Conservation (phyloP, 2,797 vertebrate genomes). For the Fundulus diaphanus region DNA sequence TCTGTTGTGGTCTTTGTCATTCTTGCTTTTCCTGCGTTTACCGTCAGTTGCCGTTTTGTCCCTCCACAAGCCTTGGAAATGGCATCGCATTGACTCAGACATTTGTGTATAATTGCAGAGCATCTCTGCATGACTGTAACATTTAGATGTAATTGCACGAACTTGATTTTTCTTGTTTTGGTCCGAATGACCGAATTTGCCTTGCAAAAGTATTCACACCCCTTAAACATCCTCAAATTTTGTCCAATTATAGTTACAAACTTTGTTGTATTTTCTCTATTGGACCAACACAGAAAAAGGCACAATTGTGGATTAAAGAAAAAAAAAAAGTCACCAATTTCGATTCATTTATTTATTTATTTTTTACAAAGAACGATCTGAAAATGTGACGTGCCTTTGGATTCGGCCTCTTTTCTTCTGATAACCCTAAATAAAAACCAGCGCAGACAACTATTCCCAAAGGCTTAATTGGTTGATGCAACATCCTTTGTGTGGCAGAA, state of each 20-base stretch:
- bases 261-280: neutral
- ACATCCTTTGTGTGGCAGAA: neutral
- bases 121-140: conserved; percentile 38
- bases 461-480: too few relatives aligned
- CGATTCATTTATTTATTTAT: too few relatives aligned
- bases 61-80: conserved; percentile 28
- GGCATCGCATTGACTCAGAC: conserved; percentile 27
- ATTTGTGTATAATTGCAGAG: conserved; percentile 64
- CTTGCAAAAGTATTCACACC: neutral
- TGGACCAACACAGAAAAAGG: neutral
- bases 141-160: conserved; percentile 55
- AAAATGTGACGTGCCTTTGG: too few relatives aligned
- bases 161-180: conserved; percentile 34
- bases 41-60: conserved; percentile 47
- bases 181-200: conserved; percentile 14
- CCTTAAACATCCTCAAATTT: neutral
- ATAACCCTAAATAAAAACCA: too few relatives aligned
- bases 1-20: conserved; percentile 70
- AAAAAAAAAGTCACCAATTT: too few relatives aligned
- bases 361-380: too few relatives aligned
- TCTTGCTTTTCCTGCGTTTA: conserved; percentile 49
- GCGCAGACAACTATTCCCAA: too few relatives aligned
- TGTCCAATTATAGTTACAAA: too few relatives aligned
- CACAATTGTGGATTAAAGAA: neutral
- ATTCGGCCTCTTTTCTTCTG: too few relatives aligned